phyloP scores from a whole-genome alignment of 2,888 invertebrate genomes.

The Melipona beecheii region DNA sequence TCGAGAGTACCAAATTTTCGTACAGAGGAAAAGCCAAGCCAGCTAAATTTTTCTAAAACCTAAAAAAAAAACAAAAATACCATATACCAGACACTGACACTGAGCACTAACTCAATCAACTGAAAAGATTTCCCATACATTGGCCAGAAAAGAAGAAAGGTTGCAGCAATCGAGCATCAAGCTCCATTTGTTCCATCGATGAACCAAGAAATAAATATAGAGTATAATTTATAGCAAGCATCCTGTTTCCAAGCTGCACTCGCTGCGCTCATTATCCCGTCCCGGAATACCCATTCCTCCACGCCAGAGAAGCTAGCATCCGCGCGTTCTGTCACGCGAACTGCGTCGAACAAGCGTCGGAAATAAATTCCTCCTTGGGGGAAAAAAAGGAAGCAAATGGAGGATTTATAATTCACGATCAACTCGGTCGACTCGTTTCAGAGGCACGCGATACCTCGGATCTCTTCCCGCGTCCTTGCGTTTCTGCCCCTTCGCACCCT shows the following conservation, averaged over 20 bases:
- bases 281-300: conserved; percentile 39
- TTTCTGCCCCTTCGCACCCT: not conserved
- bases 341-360: conserved; percentile 18
- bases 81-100: not conserved
- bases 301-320: conserved; percentile 38
- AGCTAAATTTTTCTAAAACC: too few relatives aligned
- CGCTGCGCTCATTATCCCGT: conserved; percentile 49
- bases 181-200: conserved; percentile 24
- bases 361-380: conserved; percentile 29
- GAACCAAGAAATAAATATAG: conserved; percentile 46
- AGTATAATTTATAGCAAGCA: conserved; percentile 52
- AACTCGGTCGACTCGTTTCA: not conserved
- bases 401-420: conserved; percentile 42
- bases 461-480: not conserved
- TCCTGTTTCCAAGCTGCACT: conserved; percentile 35
- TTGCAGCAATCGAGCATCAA: not conserved
- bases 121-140: not conserved
- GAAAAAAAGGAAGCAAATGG: not conserved
- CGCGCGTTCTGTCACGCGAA: conserved; percentile 54
- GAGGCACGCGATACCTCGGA: conserved; percentile 10
- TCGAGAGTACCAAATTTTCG: not conserved
- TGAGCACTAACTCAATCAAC: not conserved
- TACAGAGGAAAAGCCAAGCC: too few relatives aligned
- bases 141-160: not conserved
- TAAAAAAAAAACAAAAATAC: not conserved